Base-by-base conservation (phyloP, 2,797 vertebrate species). In the Platalea minor region DNA sequence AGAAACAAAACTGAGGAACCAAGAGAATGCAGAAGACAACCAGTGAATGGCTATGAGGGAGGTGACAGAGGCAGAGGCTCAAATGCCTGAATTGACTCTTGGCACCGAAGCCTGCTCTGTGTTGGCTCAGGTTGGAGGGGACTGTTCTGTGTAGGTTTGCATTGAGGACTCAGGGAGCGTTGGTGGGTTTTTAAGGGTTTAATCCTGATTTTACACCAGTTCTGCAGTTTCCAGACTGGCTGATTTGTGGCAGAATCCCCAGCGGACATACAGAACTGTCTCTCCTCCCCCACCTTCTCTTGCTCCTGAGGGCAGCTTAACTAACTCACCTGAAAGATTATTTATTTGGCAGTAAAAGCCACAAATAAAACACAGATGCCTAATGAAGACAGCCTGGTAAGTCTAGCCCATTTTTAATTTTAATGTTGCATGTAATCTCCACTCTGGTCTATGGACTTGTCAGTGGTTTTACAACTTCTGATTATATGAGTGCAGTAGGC, bases 311-410 rank as follows among this genome's bases (percentile, higher is more conserved):
- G 91, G 88, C 87, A 95, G 89, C 91, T 91, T 92, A 92, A 96
- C 82, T 51, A 88, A 78, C 82, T 85, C 88, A 96, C 95, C 95
- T 95, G 95, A 50, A 92, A 90, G 82, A 45, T 97, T 95, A 97
- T 97, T 97, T 97, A 96, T 96, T 90, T 81, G 95, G 93, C 95
- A 93, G 79, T 96, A 92, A 96, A 94, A 95, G 46, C 53, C 64
- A 93, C 88, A 93, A 80, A 96, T 96, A 97, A 96, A 96, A 46
- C 37, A 57, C 54, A 59, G 88, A 74, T 26, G 64, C 89, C 91
- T 97, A 97, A 97, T 95, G 97, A 96, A 95, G 96, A 88, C 89
- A 88, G 63, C 86, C 74, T 39, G 41, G 95, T 69, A 60, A 83
- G 82, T 70, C 82, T 89, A 85, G 88, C 68, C 90, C 79, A 81